Conservation (phyloP, 2,113 vertebrate species). For the Lagenorhynchus albirostris region DNA sequence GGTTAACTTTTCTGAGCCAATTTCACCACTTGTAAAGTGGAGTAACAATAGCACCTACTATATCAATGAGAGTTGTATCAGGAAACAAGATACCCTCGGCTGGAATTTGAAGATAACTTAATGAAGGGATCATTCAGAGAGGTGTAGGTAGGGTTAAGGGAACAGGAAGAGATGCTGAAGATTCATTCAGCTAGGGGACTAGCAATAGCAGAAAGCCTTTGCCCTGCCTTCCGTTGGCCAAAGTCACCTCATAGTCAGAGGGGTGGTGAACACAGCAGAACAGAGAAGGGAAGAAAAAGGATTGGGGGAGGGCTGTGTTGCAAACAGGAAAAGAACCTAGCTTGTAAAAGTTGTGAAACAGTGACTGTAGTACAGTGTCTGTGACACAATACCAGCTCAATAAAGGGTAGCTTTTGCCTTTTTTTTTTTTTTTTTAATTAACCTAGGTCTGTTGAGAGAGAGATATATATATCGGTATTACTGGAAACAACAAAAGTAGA, state of each 20-base stretch:
- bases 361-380: background rate
- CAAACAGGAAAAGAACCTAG: background rate
- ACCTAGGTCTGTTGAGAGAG: background rate
- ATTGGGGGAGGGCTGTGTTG: background rate
- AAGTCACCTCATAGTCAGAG: background rate
- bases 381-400: background rate
- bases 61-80: background rate
- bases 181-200: background rate
- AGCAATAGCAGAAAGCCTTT: background rate
- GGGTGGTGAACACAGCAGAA: background rate
- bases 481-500: background rate
- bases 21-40: background rate
- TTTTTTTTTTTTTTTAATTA: background rate
- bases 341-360: background rate
- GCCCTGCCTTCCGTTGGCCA: background rate
- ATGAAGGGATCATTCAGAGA: background rate
- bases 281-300: background rate
- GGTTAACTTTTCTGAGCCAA: background rate
- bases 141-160: background rate
- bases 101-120: background rate
- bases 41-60: background rate
- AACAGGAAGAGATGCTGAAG: background rate
- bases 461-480: background rate
- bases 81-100: background rate
- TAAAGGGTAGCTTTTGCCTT: background rate